Percentiles rank a stretch among this genome's conserved stretches.
Conservation (phyloP, 1,140 invertebrate genomes). For the Armadillidium nasatum region DNA sequence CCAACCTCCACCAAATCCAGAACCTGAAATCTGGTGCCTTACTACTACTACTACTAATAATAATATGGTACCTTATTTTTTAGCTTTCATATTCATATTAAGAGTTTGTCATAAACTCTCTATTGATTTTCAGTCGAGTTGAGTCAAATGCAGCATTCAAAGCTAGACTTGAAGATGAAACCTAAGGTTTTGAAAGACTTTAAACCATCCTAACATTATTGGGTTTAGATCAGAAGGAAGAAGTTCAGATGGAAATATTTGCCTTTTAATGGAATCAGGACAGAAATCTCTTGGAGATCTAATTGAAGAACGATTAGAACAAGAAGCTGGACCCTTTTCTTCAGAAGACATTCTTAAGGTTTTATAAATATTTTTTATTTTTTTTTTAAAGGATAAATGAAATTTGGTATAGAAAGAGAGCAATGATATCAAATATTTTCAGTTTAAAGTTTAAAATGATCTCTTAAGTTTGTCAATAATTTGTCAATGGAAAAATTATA, state of each 20-base stretch:
- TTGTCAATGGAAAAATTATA: no score
- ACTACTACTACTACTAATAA: no score
- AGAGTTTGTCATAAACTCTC: no score
- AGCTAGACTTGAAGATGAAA: constrained; percentile 15
- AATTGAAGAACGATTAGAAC: constrained; percentile 46
- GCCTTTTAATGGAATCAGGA: constrained; percentile 23
- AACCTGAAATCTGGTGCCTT: no score
- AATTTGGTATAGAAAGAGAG: no score
- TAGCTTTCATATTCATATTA: no score
- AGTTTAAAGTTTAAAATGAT: no score
- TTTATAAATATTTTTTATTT: neutral
- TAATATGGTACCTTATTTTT: no score
- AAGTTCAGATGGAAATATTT: constrained; percentile 22
- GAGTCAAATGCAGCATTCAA: neutral
- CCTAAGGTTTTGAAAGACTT: constrained; percentile 16
- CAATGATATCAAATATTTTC: no score
- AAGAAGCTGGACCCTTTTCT: neutral
- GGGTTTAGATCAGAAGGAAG: constrained; percentile 17
- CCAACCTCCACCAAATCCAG: no score
- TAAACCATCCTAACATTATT: constrained; percentile 29
- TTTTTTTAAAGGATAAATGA: no score
- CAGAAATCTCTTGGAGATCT: constrained; percentile 39
- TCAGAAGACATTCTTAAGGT: neutral
- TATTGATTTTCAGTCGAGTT: neutral
- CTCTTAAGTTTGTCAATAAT: no score